phyloP scores from a whole-genome alignment of 2,113 vertebrate genomes.

The Ceratotherium simum region DNA sequence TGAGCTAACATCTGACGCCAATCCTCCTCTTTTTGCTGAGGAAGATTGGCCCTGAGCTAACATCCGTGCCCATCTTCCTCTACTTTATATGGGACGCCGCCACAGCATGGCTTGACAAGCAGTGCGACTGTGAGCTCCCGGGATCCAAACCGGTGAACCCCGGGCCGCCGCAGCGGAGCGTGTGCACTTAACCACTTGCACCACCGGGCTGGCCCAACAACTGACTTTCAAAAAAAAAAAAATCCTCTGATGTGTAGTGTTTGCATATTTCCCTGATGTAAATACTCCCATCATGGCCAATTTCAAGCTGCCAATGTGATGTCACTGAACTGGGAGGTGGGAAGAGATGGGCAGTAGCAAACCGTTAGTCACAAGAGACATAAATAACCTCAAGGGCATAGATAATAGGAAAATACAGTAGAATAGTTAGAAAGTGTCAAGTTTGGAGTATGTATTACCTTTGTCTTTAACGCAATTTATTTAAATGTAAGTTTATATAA shows the following conservation, averaged over 20 bases:
- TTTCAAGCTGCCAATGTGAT: not conserved
- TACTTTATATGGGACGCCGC: too few relatives aligned
- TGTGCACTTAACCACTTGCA: too few relatives aligned
- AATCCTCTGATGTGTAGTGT: not conserved
- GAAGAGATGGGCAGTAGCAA: not conserved
- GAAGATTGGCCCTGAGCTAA: too few relatives aligned
- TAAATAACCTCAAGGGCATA: accelerated
- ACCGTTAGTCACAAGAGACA: accelerated
- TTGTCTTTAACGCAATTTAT: not conserved
- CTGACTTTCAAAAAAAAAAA: not conserved
- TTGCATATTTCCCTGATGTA: not conserved
- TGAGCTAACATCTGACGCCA: too few relatives aligned
- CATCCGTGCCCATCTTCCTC: too few relatives aligned
- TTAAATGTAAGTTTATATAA: not conserved
- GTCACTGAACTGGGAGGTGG: not conserved
- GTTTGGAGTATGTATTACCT: not conserved
- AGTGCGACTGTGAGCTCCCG: too few relatives aligned
- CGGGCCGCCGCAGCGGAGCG: too few relatives aligned
- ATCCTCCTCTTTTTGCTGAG: too few relatives aligned
- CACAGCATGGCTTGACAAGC: too few relatives aligned
- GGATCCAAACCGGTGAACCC: too few relatives aligned
- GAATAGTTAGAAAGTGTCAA: not conserved
- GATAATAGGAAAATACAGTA: not conserved
- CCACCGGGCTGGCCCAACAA: too few relatives aligned
- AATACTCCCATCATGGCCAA: not conserved